phyloP scores from a whole-genome alignment of 2,797 vertebrate genomes.

The Muscicapa striata region DNA sequence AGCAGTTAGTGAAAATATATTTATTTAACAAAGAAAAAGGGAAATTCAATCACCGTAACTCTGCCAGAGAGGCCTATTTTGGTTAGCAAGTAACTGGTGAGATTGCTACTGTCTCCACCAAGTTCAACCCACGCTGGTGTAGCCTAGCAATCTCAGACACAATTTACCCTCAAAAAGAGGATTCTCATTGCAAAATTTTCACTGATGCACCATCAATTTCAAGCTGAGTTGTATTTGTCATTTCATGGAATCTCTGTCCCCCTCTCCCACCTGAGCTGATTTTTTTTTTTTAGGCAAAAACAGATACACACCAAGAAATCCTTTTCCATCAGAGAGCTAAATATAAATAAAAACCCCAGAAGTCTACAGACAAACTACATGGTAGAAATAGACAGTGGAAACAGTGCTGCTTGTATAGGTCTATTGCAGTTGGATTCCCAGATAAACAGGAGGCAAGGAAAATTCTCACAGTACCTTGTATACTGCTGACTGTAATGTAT shows the following conservation, averaged over 20 bases:
- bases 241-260: background rate
- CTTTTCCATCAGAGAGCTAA: background rate
- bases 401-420: background rate
- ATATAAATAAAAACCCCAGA: background rate
- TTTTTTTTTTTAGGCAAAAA: background rate
- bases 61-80: background rate
- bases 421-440: background rate
- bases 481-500: slow-evolving; percentile 5
- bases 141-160: background rate
- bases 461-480: background rate
- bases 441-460: background rate
- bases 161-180: background rate
- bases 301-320: background rate
- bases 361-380: background rate
- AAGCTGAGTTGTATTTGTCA: background rate
- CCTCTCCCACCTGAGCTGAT: background rate
- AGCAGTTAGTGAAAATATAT: background rate
- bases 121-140: background rate
- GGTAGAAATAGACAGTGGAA: background rate
- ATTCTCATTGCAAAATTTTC: background rate
- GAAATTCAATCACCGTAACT: background rate
- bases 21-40: background rate
- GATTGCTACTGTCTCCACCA: background rate
- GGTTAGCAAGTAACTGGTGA: background rate
- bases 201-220: background rate